Percentiles rank a stretch among this genome's conserved stretches.
These are phyloP conservation scores for Apodemia mormo DNA, from an alignment of 2,888 invertebrate species.

Conservation along the genomic window DNA sequence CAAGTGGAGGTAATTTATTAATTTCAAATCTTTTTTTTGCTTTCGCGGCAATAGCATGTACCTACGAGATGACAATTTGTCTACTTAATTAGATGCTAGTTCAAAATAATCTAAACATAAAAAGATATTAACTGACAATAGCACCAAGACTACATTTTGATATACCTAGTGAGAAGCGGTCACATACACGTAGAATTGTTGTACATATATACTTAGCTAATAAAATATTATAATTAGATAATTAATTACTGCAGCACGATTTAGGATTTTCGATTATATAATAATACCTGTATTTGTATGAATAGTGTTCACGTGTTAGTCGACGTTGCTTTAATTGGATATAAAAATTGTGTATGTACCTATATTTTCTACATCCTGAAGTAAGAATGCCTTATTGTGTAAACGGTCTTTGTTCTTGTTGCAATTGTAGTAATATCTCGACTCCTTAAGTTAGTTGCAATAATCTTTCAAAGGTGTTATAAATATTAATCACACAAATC, in stretches of 20 bases:
- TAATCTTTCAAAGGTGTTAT: not conserved
- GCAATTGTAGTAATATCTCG: too few species aligned
- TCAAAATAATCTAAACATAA: not conserved
- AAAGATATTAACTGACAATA: conserved; percentile 20
- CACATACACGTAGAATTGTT: conserved; percentile 58
- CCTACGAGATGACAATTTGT: not conserved
- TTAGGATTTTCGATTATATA: conserved; percentile 49
- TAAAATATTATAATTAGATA: conserved; percentile 51
- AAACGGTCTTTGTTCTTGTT: not conserved
- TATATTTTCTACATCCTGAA: not conserved
- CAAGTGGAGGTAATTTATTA: too few species aligned
- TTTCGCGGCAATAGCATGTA: not conserved
- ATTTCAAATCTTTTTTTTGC: too few species aligned
- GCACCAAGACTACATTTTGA: conserved; percentile 29
- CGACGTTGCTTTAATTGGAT: conserved; percentile 28
- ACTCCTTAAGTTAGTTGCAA: not conserved
- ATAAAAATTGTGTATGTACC: conserved; percentile 5
- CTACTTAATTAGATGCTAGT: not conserved
- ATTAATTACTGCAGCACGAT: conserved; percentile 51
- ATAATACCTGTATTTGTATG: conserved; percentile 21
- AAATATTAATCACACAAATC: too few species aligned
- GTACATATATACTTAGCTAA: conserved; percentile 58
- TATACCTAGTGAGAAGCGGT: conserved; percentile 51
- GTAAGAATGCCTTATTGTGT: conserved; percentile 13
- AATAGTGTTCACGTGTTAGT: conserved; percentile 37